Conservation (phyloP, 2,888 invertebrate genomes). For the Toxonevra muliebris region DNA sequence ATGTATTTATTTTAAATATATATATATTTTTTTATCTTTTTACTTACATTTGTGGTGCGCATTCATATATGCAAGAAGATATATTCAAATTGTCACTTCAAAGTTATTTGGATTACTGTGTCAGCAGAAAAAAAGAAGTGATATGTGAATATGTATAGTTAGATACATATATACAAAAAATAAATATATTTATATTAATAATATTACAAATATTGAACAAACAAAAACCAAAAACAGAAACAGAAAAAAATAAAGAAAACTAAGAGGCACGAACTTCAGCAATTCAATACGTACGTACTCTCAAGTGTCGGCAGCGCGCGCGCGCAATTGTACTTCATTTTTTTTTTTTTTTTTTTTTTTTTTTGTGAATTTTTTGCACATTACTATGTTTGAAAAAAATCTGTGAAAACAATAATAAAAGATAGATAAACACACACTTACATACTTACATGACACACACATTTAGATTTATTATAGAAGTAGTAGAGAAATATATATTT, state of each 20-base stretch:
- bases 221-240: conserved; percentile 10
- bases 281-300: no score
- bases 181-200: not conserved
- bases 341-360: not conserved
- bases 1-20: not conserved
- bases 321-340: not conserved
- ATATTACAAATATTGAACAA: conserved; percentile 3
- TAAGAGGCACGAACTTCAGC: not conserved
- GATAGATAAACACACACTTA: no score
- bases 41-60: conserved; percentile 15
- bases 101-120: conserved; percentile 54
- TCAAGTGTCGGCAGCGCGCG: no score
- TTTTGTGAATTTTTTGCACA: no score
- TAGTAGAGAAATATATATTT: no score
- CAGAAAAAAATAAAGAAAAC: conserved; percentile 27
- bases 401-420: no score
- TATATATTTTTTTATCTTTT: not conserved
- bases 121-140: conserved; percentile 45
- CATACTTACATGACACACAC: no score
- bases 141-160: not conserved
- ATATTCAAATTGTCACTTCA: conserved; percentile 33
- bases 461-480: no score
- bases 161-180: not conserved
- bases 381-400: no score
- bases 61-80: conserved; percentile 29